Base-by-base conservation (phyloP, 2,888 invertebrate species). In the Portevinia maculata region DNA sequence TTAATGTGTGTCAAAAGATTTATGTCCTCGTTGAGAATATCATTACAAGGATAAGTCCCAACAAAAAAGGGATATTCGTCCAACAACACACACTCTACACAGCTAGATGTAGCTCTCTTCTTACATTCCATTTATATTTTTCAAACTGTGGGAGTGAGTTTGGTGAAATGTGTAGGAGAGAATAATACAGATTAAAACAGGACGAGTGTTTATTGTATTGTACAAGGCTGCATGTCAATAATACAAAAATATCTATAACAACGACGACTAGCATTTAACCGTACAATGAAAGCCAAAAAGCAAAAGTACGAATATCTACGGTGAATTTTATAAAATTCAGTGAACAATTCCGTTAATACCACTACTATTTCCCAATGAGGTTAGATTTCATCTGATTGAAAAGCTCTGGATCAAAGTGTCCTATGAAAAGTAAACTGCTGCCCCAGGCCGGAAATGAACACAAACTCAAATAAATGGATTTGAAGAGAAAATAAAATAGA, bases 1-100 rank as follows among this genome's bases (percentile, higher is more conserved):
- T 83, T 65, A 76, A 83, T 83, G 64, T 71, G 65, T 71, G 65
- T 71, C 71, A 71, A 71, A 81, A 71, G 81, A 83, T 83, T 83
- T 83, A 76, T 83, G 60, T 67, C 50, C 70, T 81, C 55, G 71
- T 76, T 76, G 70, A 48, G 65, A 83, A 76, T 83, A 76, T 83
- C 70, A 76, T 76, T 83, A 83, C 60, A 83, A 41, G 65, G 65
- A 67, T 60, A 71, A 69, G 39, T 30, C 37, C 21, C 11, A 37
- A 21, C 7, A 32, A 15, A 37, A 57, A 41, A 50, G 30, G 11
- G 65, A 46, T 53, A 64, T 60, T 52, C 52, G 71, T 19, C 30
- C 52, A 3, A 32, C 62, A 44, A 53, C 15, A 13, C 24, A 24
- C 24, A 24, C 24, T 28, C 17, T 17, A 11, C 15, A 9, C 37